A percentile compares a stretch with the other conserved stretches of the same genome.
These are phyloP conservation scores for Papilio protenor DNA, from an alignment of 2,888 invertebrate species.

Conservation along the genomic window DNA sequence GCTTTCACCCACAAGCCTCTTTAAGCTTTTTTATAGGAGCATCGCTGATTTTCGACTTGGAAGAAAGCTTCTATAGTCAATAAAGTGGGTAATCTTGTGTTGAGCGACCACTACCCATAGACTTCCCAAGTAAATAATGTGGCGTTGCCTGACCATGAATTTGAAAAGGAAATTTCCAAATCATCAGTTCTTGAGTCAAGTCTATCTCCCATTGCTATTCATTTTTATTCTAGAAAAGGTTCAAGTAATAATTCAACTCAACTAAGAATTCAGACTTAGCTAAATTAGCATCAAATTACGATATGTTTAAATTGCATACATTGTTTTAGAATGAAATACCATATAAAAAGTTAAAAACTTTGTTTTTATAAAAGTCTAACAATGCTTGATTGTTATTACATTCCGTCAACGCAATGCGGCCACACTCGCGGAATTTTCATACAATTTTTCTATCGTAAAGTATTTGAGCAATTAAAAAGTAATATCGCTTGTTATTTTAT, in stretches of 20 bases:
- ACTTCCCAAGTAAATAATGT: too few relatives aligned
- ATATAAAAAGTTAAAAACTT: neutral
- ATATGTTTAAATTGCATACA: neutral
- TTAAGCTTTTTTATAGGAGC: too few relatives aligned
- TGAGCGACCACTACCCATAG: too few relatives aligned
- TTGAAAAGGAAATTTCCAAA: too few relatives aligned
- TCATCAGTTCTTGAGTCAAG: too few relatives aligned
- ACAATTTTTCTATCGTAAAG: neutral
- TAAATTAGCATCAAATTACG: neutral
- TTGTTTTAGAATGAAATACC: neutral
- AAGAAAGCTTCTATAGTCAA: too few relatives aligned
- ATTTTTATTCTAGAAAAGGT: neutral
- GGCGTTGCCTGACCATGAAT: too few relatives aligned
- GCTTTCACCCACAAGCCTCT: too few relatives aligned
- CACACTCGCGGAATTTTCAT: neutral
- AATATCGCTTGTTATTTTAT: neutral
- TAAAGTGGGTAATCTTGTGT: too few relatives aligned
- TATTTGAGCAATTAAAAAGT: neutral
- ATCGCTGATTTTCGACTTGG: too few relatives aligned
- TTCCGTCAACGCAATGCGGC: constrained; percentile 8
- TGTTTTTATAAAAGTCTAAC: neutral
- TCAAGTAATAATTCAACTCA: neutral
- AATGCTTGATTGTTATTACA: constrained; percentile 15
- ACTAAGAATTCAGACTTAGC: neutral
- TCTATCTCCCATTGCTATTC: neutral